Conservation (phyloP, 2,888 invertebrate species). For the Caenorhabditis zanzibari region DNA sequence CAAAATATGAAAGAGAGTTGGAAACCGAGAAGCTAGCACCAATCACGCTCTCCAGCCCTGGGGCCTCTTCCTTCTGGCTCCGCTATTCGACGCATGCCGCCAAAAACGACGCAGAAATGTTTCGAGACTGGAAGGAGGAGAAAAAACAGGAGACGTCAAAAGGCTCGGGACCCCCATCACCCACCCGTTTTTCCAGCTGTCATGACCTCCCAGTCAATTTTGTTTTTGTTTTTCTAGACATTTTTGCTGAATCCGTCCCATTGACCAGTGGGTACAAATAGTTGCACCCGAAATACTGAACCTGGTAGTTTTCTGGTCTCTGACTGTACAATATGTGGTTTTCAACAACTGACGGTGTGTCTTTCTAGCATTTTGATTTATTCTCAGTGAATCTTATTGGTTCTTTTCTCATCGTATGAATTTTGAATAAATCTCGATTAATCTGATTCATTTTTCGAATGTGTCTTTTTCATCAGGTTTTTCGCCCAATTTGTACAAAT, state of each 20-base stretch:
- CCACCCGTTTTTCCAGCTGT: slow-evolving; percentile 59
- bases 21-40: slow-evolving; percentile 63
- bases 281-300: too few species aligned
- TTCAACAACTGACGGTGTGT: too few species aligned
- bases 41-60: slow-evolving; percentile 63
- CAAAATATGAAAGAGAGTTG: slow-evolving; percentile 62
- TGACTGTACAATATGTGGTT: neutral
- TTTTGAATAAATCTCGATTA: too few species aligned
- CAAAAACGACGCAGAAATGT: slow-evolving; percentile 62
- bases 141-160: slow-evolving; percentile 49
- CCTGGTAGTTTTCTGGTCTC: too few species aligned
- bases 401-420: too few species aligned
- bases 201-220: slow-evolving; percentile 62
- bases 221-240: slow-evolving; percentile 12
- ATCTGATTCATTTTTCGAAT: too few species aligned
- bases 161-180: slow-evolving; percentile 48
- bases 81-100: slow-evolving; percentile 62
- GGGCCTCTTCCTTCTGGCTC: neutral
- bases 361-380: too few species aligned
- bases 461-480: too few species aligned
- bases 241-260: neutral
- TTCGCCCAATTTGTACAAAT: too few species aligned
- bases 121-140: slow-evolving; percentile 45
- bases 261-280: neutral
- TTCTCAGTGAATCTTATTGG: too few species aligned